Base-by-base conservation (phyloP, 2,113 vertebrate genomes). In the Puffinus mauretanicus region DNA sequence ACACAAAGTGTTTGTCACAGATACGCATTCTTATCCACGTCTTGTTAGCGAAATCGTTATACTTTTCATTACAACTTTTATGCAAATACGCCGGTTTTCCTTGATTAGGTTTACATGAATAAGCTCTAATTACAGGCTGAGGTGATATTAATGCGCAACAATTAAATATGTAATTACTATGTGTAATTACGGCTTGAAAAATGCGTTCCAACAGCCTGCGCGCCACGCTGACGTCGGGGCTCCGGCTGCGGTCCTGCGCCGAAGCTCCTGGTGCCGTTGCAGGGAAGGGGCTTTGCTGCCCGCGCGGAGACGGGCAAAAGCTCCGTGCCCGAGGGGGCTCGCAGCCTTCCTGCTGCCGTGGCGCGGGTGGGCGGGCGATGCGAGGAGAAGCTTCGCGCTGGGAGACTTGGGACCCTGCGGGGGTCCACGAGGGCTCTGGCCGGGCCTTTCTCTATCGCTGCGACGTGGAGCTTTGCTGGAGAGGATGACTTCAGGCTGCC, bases 1-100 rank as follows among this genome's bases (percentile, higher is more conserved):
- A 98, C 95, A 98, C 97, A 97, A 97, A 98, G 97, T 97, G 98
- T 98, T 98, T 98, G 98, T 97, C 98, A 98, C 97, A 97, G 98
- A 97, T 88, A 94, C 5, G 95, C 90, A 19, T 97, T 97, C 98
- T 92, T 97, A 93, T 94, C 98, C 97, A 90, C 82, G 81, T 98
- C 97, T 98, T 98, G 98, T 98, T 98, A 98, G 98, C 94, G 95
- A 97, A 97, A 97, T 98, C 83, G 46, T 97, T 96, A 95, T 96
- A 97, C 97, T 98, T 97, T 96, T 95, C 97, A 96, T 97, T 98
- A 98, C 96, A 97, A 98, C 97, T 98, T 98, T 97, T 97, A 98
- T 98, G 98, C 95, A 98, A 97, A 98, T 94, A 71, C 20, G 82
- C 91, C 94, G 94, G 98, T 97, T 98, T 98, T 94, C 96, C 97